A percentile compares a stretch with the other conserved stretches of the same genome.
Conservation (phyloP, 2,797 vertebrate genomes). For the Sebastes cheni region DNA sequence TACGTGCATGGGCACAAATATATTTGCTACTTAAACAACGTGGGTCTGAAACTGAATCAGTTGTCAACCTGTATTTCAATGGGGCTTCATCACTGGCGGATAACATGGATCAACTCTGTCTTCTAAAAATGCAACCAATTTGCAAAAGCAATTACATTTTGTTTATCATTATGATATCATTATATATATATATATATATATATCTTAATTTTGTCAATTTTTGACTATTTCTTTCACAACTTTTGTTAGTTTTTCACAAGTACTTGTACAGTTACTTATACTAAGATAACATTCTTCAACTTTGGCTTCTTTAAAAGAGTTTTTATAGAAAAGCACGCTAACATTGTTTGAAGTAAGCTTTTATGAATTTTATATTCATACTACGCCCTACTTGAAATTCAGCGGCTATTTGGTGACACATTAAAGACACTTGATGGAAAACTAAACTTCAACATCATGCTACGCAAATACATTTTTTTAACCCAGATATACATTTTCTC, state of each 20-base stretch:
- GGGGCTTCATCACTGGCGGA: too few species aligned
- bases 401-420: background rate
- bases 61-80: too few species aligned
- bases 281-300: background rate
- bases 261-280: background rate
- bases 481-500: background rate
- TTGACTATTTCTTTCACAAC: background rate
- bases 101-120: too few species aligned
- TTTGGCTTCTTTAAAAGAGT: background rate
- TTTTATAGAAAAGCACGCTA: background rate
- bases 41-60: too few species aligned
- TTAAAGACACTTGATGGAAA: background rate
- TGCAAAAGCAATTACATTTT: too few species aligned
- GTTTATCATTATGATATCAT: too few species aligned
- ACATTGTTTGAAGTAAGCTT: background rate
- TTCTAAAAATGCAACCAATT: too few species aligned
- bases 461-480: background rate
- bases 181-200: too few species aligned
- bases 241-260: background rate
- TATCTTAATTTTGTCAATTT: background rate
- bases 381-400: background rate
- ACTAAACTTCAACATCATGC: background rate
- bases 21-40: too few species aligned
- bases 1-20: too few species aligned
- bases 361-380: background rate